phyloP scores from a whole-genome alignment of 2,797 vertebrate species.

The Molossus molossus region DNA sequence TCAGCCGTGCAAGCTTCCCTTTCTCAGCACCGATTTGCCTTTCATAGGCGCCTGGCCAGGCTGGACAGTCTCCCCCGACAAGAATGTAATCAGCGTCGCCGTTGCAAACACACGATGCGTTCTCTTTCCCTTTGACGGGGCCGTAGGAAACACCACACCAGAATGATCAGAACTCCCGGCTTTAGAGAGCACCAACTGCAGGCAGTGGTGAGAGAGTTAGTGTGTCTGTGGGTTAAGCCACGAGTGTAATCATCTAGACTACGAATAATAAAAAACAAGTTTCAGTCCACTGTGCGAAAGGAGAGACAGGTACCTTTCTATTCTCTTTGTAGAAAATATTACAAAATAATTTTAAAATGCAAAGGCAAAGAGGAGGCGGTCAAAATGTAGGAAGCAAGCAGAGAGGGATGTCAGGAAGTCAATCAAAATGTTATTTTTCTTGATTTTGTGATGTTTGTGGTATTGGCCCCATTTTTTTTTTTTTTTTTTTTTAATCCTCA shows the following conservation, averaged over 20 bases:
- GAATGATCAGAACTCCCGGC: background rate
- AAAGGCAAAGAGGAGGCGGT: background rate
- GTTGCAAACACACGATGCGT: background rate
- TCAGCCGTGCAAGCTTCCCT: background rate
- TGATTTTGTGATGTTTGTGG: background rate
- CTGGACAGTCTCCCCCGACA: background rate
- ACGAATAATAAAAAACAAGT: background rate
- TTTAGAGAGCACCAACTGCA: background rate
- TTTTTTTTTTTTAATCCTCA: too few species aligned
- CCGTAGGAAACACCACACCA: background rate
- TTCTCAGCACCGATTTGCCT: background rate
- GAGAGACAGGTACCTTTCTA: background rate
- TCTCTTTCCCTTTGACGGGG: background rate
- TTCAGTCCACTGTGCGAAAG: background rate
- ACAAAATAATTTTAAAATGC: background rate
- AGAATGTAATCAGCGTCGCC: background rate
- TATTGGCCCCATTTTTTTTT: too few species aligned
- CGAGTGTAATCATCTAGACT: background rate
- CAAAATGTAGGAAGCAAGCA: background rate
- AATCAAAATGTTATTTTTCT: conserved; percentile 3
- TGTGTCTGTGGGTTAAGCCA: background rate
- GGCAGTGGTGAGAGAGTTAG: background rate
- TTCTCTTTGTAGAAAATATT: background rate
- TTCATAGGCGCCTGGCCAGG: background rate
- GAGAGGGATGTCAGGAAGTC: background rate